These are phyloP conservation scores for Menura novaehollandiae DNA, from an alignment of 2,113 vertebrate species.

Conservation along the genomic window DNA sequence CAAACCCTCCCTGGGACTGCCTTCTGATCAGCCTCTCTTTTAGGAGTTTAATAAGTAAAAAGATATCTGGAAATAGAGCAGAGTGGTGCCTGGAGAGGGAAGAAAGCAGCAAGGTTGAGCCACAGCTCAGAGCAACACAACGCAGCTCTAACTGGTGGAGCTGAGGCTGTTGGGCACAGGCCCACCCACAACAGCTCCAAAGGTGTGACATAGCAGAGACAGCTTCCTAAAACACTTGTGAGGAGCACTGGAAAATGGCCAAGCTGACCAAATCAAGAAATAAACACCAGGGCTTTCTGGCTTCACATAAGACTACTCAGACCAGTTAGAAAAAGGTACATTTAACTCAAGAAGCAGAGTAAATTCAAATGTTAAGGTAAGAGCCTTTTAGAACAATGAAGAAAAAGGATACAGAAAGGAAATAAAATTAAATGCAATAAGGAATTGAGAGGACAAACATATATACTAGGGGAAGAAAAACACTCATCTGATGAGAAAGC, in stretches of 20 bases:
- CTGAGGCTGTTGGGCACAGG: not conserved
- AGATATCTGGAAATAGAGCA: not conserved
- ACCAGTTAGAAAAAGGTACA: not conserved
- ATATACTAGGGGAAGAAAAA: not conserved
- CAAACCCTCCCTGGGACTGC: not conserved
- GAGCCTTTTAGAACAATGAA: not conserved
- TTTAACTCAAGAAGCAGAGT: not conserved
- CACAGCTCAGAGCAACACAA: not conserved
- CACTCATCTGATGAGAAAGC: not conserved
- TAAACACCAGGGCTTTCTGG: not conserved
- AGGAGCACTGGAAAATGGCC: not conserved
- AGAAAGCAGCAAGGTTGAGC: not conserved
- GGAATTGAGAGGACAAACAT: not conserved
- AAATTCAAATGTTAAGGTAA: not conserved
- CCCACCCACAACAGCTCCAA: not conserved
- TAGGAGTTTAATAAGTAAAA: not conserved
- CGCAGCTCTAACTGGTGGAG: accelerated
- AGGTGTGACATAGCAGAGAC: not conserved
- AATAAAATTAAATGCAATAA: not conserved
- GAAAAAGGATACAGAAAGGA: not conserved
- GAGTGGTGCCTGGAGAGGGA: not conserved
- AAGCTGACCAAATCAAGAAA: not conserved
- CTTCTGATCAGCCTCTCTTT: not conserved
- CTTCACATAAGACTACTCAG: not conserved
- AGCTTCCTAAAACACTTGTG: not conserved